These are phyloP conservation scores for Miltochrista miniata DNA, from an alignment of 2,888 invertebrate genomes.

Conservation along the genomic window DNA sequence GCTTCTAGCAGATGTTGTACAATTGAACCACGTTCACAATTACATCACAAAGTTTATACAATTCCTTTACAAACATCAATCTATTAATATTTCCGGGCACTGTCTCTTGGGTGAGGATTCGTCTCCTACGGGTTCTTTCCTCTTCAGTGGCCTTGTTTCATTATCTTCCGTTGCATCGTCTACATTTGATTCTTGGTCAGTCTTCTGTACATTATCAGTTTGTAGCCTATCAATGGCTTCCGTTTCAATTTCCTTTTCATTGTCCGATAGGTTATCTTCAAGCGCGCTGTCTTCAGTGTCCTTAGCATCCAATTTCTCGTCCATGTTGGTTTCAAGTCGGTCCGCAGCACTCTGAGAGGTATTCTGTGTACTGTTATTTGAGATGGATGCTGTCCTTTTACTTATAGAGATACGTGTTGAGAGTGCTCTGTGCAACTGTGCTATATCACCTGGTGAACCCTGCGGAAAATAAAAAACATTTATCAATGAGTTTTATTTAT, in stretches of 20 bases:
- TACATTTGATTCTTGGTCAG: constrained; percentile 54
- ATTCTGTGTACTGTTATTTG: constrained; percentile 42
- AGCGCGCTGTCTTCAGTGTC: constrained; percentile 35
- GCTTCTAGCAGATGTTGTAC: constrained; percentile 52
- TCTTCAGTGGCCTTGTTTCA: constrained; percentile 59
- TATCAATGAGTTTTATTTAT: too few species aligned
- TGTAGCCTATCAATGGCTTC: constrained; percentile 49
- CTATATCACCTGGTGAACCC: constrained; percentile 72
- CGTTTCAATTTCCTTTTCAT: constrained; percentile 24
- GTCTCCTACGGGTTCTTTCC: constrained; percentile 66
- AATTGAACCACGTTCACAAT: constrained; percentile 52
- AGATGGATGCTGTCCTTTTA: constrained; percentile 38
- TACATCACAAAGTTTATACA: constrained; percentile 54
- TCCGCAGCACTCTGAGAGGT: constrained; percentile 63
- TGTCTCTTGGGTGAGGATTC: constrained; percentile 74
- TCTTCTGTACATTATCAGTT: constrained; percentile 43
- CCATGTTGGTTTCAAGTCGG: constrained; percentile 60
- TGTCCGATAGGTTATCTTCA: constrained; percentile 35
- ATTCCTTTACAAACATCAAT: constrained; percentile 51
- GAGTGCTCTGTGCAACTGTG: constrained; percentile 64
- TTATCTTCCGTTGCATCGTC: constrained; percentile 48
- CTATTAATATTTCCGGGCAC: constrained; percentile 66
- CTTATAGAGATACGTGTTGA: constrained; percentile 60
- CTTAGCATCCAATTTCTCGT: constrained; percentile 50
- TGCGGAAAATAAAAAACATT: constrained; percentile 39